phyloP scores from a whole-genome alignment of 1,140 invertebrate genomes.

The Drosophila ogumai region DNA sequence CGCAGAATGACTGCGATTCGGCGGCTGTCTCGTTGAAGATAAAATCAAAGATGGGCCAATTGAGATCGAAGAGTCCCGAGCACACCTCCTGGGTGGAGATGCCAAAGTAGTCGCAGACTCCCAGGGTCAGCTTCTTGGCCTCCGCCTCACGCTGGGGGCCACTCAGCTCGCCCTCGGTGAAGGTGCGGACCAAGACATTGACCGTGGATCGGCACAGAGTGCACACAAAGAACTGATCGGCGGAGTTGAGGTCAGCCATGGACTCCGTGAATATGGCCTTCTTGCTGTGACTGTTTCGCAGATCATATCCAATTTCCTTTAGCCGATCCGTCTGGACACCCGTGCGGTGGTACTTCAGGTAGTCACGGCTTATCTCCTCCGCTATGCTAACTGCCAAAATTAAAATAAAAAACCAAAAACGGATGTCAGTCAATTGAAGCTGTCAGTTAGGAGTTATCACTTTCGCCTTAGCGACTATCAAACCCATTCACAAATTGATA shows the following conservation, averaged over 20 bases:
- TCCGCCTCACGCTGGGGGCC: constrained; percentile 80
- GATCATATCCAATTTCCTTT: constrained; percentile 34
- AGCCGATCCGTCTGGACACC: constrained; percentile 51
- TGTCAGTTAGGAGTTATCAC: constrained; percentile 25
- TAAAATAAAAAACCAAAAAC: constrained; percentile 4
- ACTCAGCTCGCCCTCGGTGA: constrained; percentile 63
- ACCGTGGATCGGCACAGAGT: constrained; percentile 86
- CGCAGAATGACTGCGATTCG: constrained; percentile 63
- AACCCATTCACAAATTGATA: constrained; percentile 10
- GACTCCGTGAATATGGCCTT: constrained; percentile 69
- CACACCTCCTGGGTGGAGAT: constrained; percentile 85
- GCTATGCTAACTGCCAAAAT: constrained; percentile 49
- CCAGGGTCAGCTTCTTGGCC: constrained; percentile 85
- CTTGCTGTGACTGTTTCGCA: constrained; percentile 46
- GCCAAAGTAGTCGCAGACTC: constrained; percentile 60
- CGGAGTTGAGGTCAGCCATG: constrained; percentile 44
- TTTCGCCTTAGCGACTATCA: constrained; percentile 4
- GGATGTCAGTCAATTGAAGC: constrained; percentile 35
- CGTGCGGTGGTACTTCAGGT: constrained; percentile 57
- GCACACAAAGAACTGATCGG: constrained; percentile 84
- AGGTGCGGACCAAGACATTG: constrained; percentile 79
- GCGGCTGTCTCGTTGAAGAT: constrained; percentile 64
- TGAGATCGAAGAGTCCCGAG: constrained; percentile 85
- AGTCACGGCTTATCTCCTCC: constrained; percentile 68
- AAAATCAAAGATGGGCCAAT: constrained; percentile 64